Base-by-base conservation (phyloP, 2,888 invertebrate species). In the Mimas tiliae region DNA sequence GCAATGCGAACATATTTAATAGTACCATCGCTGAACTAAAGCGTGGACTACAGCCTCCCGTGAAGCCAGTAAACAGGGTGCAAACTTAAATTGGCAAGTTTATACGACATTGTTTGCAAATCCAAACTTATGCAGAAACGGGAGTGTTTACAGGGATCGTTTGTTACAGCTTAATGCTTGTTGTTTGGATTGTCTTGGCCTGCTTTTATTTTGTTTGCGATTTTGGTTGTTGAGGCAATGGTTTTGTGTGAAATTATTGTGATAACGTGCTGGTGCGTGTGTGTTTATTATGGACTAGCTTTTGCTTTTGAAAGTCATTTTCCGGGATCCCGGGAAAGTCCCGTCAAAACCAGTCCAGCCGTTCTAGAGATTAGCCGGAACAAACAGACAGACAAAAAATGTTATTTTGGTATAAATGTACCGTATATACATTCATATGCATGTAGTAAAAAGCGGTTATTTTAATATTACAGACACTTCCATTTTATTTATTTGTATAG, bases 91-190 rank as follows among this genome's bases (percentile, higher is more conserved):
- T 74, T 77, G 73, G 84, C 72, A 78, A 82, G 84, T 84, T 80
- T 81, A 80, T 82, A 79, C 78, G 75, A 81, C 83, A 84, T 85
- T 88, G 88, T 88, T 89, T 86, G 88, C 82, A 85, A 88, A 87
- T 88, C 84, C 85, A 81, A 87, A 88, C 86, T 89, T 89, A 89
- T 88, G 86, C 87, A 87, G 88, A 78, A 84, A 76, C 77, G 81
- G 81, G 81, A 84, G 84, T 88, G 88, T 88, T 88, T 86, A 87
- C 87, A 87, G 82, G 81, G 84, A 84, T 85, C 87, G 85, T 87
- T 87, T 87, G 88, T 88, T 86, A 84, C 82, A 81, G 81, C 85
- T 88, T 88, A 88, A 88, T 86, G 88, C 82, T 79, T 81, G 85
- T 86, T 85, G 86, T 87, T 87, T 85, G 79, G 81, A 84, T 82